These are phyloP conservation scores for Harpegnathos saltator DNA, from an alignment of 1,140 invertebrate species.

Conservation along the genomic window DNA sequence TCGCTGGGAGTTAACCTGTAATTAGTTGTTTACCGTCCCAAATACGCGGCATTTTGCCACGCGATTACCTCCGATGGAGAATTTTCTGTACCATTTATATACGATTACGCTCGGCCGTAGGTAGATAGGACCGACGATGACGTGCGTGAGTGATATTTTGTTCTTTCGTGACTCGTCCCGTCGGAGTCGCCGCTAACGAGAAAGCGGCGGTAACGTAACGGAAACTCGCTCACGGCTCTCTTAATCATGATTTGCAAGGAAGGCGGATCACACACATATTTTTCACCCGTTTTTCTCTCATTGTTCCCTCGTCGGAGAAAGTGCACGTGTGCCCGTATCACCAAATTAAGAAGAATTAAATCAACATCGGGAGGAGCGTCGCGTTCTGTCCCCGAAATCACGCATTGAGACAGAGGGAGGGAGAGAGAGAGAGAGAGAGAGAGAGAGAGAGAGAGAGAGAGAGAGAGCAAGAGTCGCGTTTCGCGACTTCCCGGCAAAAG, in stretches of 20 bases:
- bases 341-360: no score
- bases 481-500: no score
- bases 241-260: constrained; percentile 34
- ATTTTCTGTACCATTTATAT: constrained; percentile 34
- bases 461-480: no score
- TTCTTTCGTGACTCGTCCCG: not conserved
- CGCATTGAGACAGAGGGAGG: no score
- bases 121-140: constrained; percentile 15
- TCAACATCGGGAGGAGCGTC: no score
- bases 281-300: no score
- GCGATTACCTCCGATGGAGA: constrained; percentile 20
- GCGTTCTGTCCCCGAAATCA: no score
- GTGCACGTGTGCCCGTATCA: no score
- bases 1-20: not conserved
- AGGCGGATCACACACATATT: not conserved
- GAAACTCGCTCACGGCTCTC: constrained; percentile 3
- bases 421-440: no score
- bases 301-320: no score
- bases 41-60: not conserved
- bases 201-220: not conserved
- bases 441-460: no score
- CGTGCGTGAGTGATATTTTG: constrained; percentile 7
- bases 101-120: not conserved
- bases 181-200: not conserved
- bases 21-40: constrained; percentile 16